Base-by-base conservation (phyloP, 2,113 vertebrate genomes). In the Sprattus sprattus region DNA sequence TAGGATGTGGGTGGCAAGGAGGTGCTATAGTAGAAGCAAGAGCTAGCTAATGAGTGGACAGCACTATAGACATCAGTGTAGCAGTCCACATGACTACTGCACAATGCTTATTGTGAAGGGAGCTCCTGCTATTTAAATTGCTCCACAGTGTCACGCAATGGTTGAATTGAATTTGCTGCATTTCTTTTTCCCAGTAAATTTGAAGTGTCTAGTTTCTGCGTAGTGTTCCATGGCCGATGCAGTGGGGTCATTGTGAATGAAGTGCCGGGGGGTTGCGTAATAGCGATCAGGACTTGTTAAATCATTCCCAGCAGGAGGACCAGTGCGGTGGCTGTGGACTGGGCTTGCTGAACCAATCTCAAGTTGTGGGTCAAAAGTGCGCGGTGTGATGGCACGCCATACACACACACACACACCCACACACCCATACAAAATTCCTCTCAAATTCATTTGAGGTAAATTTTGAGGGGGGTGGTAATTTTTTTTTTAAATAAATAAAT, bases 1-100 rank as follows among this genome's bases (percentile, higher is more conserved):
- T 88, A 94, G 90, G 92, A 91, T 87, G 90, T 85, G n/a, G 64
- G 64, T 71, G 57, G 57, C 57, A 64, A n/a, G 57, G 3, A 64
- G 57, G 57, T 22, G 57, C 22, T 64, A n/a, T 64, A 18, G 52
- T 64, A n/a, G 57, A 9, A 4, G 0, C 57, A 64, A 6, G 25
- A 1, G 52, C 47, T 49, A 49, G 8, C 7, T 49, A 49, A 49
- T 49, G 9, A 49, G 47, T 49, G 47, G 47, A 49, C 47, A 49
- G 47, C 47, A 18, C 52, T 54, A 54, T 15, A 54, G 52, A 15
- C 16, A 18, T 15, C 16, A 54, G 52, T 16, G 52, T 49, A 49
- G 47, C 47, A 54, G 13, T 13, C 52, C 52, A 16, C 13, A 54
- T 18, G 52, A 54, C 13, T 15, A 54, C 16, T 54, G 52, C 52